phyloP scores from a whole-genome alignment of 2,797 vertebrate genomes.

The Heliangelus exortis region DNA sequence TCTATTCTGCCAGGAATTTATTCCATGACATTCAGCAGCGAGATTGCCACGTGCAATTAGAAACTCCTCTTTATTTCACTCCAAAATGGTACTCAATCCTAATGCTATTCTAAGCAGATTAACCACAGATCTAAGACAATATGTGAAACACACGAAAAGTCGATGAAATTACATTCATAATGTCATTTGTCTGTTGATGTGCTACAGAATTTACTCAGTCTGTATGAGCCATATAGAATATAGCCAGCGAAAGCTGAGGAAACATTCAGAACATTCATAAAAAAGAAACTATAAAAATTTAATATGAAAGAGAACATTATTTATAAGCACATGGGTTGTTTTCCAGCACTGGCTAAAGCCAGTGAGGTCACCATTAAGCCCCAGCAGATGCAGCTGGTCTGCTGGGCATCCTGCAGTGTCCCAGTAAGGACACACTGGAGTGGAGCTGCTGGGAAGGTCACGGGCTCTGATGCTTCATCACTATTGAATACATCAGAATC shows the following conservation, averaged over 20 bases:
- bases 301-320: not conserved
- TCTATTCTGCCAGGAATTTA: not conserved
- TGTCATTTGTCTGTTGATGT: not conserved
- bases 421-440: constrained; percentile 26
- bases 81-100: not conserved
- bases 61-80: not conserved
- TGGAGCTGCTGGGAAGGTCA: constrained; percentile 45
- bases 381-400: not conserved
- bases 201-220: not conserved
- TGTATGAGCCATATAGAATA: fast-evolving
- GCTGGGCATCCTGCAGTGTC: not conserved
- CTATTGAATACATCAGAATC: constrained; percentile 45
- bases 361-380: not conserved
- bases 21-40: not conserved
- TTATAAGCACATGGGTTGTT: not conserved
- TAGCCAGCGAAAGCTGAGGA: fast-evolving
- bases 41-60: not conserved
- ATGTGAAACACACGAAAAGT: not conserved
- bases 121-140: not conserved
- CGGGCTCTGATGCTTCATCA: not conserved
- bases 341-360: not conserved
- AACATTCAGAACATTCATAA: not conserved
- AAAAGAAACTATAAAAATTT: not conserved
- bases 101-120: not conserved
- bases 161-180: not conserved